Evolutionary conservation across 2,797 vertebrate genomes (phyloP), one percentile per base, ranked within the genome.

Genomic region (Chaunax sp.): DNA sequence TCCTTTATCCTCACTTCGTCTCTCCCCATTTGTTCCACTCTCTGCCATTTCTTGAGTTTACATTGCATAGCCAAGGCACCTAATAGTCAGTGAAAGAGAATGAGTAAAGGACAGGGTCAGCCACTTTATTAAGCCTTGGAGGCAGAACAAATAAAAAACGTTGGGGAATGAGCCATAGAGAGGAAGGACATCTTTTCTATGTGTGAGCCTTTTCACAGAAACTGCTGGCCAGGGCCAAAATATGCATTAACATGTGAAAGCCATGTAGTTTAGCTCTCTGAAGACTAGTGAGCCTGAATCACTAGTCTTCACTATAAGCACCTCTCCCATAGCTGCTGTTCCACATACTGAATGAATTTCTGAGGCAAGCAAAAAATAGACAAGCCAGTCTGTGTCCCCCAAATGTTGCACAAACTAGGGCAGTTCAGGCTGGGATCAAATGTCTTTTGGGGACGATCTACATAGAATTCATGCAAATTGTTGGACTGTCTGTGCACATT

Each of bases 31-130:
- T 64, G 60, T 85, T 69, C 68, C 85, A 33, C 65, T 81, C 26
- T 92, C 92, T 55, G 93, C 92, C 96, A 97, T 96, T 8, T 91
- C 87, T 87, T 86, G 80, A 84, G 83, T 92, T 89, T 63, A 85
- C 86, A 89, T 85, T 18, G 47, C 73, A 76, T 49, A 72, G 62
- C 71, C 56, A 60, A 81, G 81, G 74, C 82, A 78, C 79, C 77
- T 86, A 58, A 41, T 64, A 77, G 72, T 82, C 70, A 81, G 72
- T 66, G 77, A 77, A 84, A 89, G 70, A 82, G 61, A 75, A 85
- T 18, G 50, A 74, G 69, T 26, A 67, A 65, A 75, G 33, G 64
- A 61, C 57, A 66, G 3, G 40, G 62, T 80, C 69, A 86, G 81
- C 52, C 25, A 35, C 59, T 69, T 78, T 53, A 65, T 61, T 66